Conservation (phyloP, 2,113 vertebrate genomes). For the Anguilla rostrata region DNA sequence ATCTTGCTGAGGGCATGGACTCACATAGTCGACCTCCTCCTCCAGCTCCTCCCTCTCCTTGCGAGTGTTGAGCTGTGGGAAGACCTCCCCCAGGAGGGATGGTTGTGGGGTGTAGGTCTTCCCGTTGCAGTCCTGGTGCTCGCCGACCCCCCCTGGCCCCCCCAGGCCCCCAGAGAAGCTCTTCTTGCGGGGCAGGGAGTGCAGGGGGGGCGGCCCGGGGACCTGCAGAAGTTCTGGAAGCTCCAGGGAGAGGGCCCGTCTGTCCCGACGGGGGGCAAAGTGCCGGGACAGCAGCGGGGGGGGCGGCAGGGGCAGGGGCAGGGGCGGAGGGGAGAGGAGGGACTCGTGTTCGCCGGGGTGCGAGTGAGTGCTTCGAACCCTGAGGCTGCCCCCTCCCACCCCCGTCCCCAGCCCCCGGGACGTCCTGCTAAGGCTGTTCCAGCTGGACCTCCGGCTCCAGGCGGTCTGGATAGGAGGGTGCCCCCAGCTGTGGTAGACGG, state of each 20-base stretch:
- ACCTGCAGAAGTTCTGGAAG: slow-evolving; percentile 80
- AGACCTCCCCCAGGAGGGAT: slow-evolving; percentile 80
- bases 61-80: slow-evolving; percentile 87
- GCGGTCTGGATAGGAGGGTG: slow-evolving; percentile 64
- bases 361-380: slow-evolving; percentile 73
- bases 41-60: slow-evolving; percentile 83
- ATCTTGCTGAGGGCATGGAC: slow-evolving; percentile 42
- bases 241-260: slow-evolving; percentile 88
- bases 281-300: slow-evolving; percentile 56
- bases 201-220: slow-evolving; percentile 46
- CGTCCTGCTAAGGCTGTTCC: slow-evolving; percentile 83
- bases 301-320: slow-evolving; percentile 56
- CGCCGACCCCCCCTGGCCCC: slow-evolving; percentile 13
- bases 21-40: slow-evolving; percentile 94
- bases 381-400: slow-evolving; percentile 59
- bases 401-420: slow-evolving; percentile 59
- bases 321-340: slow-evolving; percentile 72
- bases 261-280: slow-evolving; percentile 67
- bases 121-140: slow-evolving; percentile 89
- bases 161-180: slow-evolving; percentile 58
- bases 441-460: slow-evolving; percentile 91
- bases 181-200: slow-evolving; percentile 62
- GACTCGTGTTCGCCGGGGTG: slow-evolving; percentile 82
- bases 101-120: slow-evolving; percentile 74
- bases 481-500: slow-evolving; percentile 82